phyloP scores from a whole-genome alignment of 2,888 invertebrate genomes.

The Bugulina stolonifera region DNA sequence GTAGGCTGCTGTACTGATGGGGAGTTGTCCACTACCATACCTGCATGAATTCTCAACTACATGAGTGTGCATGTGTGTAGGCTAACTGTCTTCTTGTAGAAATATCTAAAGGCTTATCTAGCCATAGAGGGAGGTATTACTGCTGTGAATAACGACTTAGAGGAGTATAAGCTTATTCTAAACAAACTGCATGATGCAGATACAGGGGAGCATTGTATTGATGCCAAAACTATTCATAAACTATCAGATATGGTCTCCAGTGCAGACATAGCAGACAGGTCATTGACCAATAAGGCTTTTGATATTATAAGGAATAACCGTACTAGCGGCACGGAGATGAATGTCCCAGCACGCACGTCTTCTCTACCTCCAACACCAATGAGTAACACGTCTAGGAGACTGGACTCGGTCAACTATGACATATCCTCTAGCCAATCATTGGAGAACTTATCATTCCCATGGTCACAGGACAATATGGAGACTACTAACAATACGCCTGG shows the following conservation, averaged over 20 bases:
- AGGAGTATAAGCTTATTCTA: background rate
- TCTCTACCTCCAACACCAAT: background rate
- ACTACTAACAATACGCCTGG: background rate
- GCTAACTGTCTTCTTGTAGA: too few species aligned
- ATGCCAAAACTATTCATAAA: background rate
- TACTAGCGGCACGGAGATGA: background rate
- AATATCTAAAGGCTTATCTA: background rate
- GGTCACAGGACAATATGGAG: background rate
- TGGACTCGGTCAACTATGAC: background rate
- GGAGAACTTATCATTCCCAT: background rate
- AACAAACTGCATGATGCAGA: background rate
- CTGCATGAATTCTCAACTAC: too few species aligned
- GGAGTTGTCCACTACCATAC: too few species aligned
- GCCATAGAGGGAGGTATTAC: background rate
- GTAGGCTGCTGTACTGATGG: too few species aligned
- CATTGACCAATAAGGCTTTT: background rate
- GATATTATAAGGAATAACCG: background rate
- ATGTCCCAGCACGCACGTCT: background rate
- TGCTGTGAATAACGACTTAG: background rate
- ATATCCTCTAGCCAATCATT: background rate
- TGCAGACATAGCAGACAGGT: background rate
- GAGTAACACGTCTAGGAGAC: background rate
- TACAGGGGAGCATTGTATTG: background rate
- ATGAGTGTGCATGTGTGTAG: too few species aligned
- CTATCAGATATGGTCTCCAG: background rate